phyloP scores from a whole-genome alignment of 2,797 vertebrate genomes.

The Coracias cyanogaster region DNA sequence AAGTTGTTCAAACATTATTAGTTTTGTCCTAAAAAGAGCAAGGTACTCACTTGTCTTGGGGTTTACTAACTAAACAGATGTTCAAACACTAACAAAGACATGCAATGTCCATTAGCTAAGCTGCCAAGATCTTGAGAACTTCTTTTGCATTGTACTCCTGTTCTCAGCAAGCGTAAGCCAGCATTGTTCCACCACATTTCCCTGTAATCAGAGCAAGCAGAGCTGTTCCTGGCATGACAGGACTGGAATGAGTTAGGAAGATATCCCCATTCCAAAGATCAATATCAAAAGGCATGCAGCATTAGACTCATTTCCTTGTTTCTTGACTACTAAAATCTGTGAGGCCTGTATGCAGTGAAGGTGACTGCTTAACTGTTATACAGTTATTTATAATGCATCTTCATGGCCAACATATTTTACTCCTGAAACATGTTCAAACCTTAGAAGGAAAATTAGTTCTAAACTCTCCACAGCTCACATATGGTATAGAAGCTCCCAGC shows the following conservation, averaged over 20 bases:
- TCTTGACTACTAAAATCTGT: neutral
- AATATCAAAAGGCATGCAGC: neutral
- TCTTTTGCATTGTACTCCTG: neutral
- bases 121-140: neutral
- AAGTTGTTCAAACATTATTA: conserved; percentile 14
- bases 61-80: conserved; percentile 5
- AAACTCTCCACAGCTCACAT: neutral
- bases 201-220: neutral
- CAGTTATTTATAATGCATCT: neutral
- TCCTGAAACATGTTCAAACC: neutral
- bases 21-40: neutral
- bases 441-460: conserved; percentile 16
- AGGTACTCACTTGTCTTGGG: neutral
- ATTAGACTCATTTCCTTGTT: neutral
- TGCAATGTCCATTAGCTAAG: neutral
- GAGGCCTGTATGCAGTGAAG: neutral
- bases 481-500: neutral
- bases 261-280: neutral
- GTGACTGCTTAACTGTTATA: neutral
- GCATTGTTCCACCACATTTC: neutral
- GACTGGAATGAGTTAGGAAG: neutral
- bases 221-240: neutral
- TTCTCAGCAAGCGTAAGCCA: neutral
- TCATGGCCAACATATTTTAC: neutral
- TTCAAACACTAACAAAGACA: conserved; percentile 17